These are phyloP conservation scores for Tetranychus cinnabarinus DNA, from an alignment of 1,140 invertebrate genomes.

Conservation along the genomic window DNA sequence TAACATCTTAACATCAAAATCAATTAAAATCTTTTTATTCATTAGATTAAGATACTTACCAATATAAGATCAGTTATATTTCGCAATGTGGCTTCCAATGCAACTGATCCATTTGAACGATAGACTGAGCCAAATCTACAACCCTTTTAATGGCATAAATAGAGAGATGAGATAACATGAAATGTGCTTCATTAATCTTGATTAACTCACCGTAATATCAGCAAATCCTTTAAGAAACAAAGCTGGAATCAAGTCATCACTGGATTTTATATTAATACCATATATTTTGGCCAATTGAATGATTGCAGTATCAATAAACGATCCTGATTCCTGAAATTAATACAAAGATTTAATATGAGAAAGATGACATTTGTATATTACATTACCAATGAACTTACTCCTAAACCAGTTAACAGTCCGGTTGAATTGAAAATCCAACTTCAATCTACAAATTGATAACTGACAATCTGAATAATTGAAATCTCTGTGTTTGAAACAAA, in stretches of 20 bases:
- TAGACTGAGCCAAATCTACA: neutral
- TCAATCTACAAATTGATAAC: neutral
- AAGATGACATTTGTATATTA: too few relatives aligned
- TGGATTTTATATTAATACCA: constrained; percentile 5
- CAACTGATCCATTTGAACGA: neutral
- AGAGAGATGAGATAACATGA: neutral
- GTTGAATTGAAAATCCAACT: neutral
- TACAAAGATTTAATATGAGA: too few relatives aligned
- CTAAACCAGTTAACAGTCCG: neutral
- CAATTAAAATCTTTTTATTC: neutral
- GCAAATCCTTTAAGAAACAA: constrained; percentile 9
- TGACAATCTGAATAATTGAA: too few relatives aligned
- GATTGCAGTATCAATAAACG: constrained; percentile 3
- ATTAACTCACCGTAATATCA: constrained; percentile 6
- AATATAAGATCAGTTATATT: constrained; percentile 4
- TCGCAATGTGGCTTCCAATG: neutral
- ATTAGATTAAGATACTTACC: neutral
- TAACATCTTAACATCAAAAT: neutral
- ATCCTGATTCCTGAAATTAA: constrained; percentile 4
- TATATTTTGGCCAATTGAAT: constrained; percentile 6
- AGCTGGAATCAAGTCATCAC: constrained; percentile 3
- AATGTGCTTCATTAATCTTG: neutral
- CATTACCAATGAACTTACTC: neutral
- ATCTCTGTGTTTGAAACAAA: too few relatives aligned
- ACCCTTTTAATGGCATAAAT: neutral